A percentile compares a stretch with the other conserved stretches of the same genome.
phyloP scores from a whole-genome alignment of 92 coral and sea anemone species.

The Zoanthus solanderi region DNA sequence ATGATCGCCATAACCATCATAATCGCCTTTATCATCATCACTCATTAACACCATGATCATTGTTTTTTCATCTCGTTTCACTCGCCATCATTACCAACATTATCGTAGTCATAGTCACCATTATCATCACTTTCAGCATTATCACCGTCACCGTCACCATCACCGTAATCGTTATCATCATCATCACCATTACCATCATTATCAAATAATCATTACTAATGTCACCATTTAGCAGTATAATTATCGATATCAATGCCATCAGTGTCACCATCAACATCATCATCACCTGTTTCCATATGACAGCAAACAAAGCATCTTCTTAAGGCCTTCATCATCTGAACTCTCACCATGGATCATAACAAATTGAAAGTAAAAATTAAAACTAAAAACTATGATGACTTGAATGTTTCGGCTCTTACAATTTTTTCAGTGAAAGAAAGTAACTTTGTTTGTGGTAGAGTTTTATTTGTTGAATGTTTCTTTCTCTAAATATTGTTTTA shows the following conservation, averaged over 20 bases:
- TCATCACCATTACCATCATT: not conserved
- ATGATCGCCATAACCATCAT: not conserved
- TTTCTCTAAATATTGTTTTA: no score
- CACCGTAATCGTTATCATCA: not conserved
- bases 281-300: no score
- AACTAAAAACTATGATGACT: not conserved
- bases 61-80: no score
- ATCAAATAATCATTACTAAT: not conserved
- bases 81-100: not conserved
- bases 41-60: not conserved
- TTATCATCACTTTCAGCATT: not conserved
- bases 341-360: no score
- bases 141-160: not conserved
- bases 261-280: not conserved
- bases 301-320: no score
- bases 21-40: not conserved
- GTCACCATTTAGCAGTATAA: not conserved
- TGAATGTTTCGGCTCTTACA: no score
- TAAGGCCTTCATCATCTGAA: no score
- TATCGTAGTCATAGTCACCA: not conserved
- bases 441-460: no score
- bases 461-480: no score
- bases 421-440: no score
- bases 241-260: not conserved
- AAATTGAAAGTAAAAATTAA: no score